Conservation (phyloP, 2,888 invertebrate species). For the Aplocera efformata region DNA sequence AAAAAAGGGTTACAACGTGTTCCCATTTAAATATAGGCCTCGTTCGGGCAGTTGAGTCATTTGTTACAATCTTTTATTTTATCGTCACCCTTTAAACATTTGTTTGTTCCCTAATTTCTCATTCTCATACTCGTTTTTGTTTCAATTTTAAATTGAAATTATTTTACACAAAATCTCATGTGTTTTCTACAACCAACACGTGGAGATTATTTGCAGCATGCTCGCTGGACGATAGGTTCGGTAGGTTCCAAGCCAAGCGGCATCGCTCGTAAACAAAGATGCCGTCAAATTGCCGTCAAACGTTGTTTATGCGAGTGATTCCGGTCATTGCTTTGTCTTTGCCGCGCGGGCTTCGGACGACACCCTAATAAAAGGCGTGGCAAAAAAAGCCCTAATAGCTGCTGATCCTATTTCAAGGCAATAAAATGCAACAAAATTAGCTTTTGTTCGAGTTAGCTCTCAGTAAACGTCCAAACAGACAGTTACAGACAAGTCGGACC, state of each 20-base stretch:
- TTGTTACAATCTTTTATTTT: constrained; percentile 67
- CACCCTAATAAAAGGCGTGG: constrained; percentile 79
- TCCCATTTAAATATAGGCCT: constrained; percentile 67
- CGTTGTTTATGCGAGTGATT: constrained; percentile 73
- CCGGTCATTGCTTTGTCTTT: constrained; percentile 73
- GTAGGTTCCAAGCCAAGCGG: constrained; percentile 28
- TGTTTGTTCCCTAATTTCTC: constrained; percentile 41
- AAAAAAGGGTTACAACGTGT: constrained; percentile 74
- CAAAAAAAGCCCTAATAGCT: constrained; percentile 74
- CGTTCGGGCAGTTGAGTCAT: constrained; percentile 65
- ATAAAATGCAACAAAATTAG: constrained; percentile 80
- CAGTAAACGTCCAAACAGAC: constrained; percentile 59
- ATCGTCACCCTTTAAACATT: constrained; percentile 46
- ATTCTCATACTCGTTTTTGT: constrained; percentile 24
- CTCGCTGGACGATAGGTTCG: constrained; percentile 1
- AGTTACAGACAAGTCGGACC: constrained; percentile 45
- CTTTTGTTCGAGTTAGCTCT: constrained; percentile 68
- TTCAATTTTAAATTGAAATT: constrained; percentile 13
- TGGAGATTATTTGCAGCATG: constrained; percentile 2
- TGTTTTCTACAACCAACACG: not conserved
- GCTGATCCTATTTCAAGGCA: constrained; percentile 75
- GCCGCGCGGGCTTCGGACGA: constrained; percentile 74
- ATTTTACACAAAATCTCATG: constrained; percentile 3
- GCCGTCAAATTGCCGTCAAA: constrained; percentile 71
- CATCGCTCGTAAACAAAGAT: constrained; percentile 65